These are phyloP conservation scores for Colossoma macropomum DNA, from an alignment of 2,113 vertebrate genomes.

Conservation along the genomic window DNA sequence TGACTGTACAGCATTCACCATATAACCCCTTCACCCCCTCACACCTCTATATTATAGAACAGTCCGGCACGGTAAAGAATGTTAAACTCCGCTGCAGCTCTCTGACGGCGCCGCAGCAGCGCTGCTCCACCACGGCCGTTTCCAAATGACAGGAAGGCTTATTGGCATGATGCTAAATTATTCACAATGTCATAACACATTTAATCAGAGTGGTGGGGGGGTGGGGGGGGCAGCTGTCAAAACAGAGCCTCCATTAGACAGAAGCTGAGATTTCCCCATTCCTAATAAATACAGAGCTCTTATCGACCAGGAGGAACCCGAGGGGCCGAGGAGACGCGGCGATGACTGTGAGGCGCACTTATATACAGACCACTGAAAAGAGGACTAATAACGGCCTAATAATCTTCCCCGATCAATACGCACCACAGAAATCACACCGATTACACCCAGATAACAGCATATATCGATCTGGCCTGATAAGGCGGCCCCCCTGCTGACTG, in stretches of 20 bases:
- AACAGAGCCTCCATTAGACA: slow-evolving; percentile 22
- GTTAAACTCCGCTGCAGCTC: not conserved
- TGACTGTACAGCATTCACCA: not conserved
- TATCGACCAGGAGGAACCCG: too few species aligned
- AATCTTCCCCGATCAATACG: too few species aligned
- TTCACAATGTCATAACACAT: slow-evolving; percentile 55
- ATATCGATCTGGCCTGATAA: too few species aligned
- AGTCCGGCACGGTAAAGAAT: not conserved
- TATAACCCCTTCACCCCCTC: not conserved
- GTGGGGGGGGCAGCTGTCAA: slow-evolving; percentile 19
- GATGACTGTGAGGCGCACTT: too few species aligned
- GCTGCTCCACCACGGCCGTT: slow-evolving; percentile 3
- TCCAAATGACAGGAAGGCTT: slow-evolving; percentile 48
- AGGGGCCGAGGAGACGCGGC: too few species aligned
- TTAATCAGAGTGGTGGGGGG: slow-evolving; percentile 51
- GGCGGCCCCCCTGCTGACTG: too few species aligned
- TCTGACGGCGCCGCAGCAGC: not conserved
- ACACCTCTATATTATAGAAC: slow-evolving; percentile 1
- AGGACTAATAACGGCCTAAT: too few species aligned
- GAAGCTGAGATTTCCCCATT: too few species aligned
- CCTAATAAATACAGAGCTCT: too few species aligned
- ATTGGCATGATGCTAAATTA: slow-evolving; percentile 54
- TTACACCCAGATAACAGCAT: too few species aligned
- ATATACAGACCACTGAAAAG: too few species aligned
- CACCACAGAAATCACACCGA: too few species aligned